Percentiles rank a stretch among this genome's conserved stretches.
Evolutionary conservation across 2,888 invertebrate genomes (phyloP).

Genomic region (Amphipyra tragopoginis): DNA sequence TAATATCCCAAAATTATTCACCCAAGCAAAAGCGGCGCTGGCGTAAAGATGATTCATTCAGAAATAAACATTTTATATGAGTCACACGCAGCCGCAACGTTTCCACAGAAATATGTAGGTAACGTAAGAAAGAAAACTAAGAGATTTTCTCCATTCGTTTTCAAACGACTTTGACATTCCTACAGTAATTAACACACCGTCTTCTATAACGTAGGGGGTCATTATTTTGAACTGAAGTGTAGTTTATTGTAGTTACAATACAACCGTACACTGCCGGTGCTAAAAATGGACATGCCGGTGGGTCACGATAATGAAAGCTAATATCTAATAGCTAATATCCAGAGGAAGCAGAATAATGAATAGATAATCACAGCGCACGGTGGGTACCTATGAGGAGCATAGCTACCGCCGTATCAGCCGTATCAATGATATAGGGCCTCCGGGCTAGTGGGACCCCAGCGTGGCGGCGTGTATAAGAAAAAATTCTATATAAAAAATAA

Average conservation of each 20-base stretch:
- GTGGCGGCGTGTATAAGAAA: no score
- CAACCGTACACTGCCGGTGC: not conserved
- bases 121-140: conserved; percentile 35
- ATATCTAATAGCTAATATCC: no score
- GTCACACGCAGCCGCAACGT: conserved; percentile 54
- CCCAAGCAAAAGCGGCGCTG: conserved; percentile 52
- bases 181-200: conserved; percentile 14
- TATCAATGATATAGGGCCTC: no score
- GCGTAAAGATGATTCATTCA: conserved; percentile 67
- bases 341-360: no score
- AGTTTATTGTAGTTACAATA: not conserved
- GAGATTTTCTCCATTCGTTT: conserved; percentile 26
- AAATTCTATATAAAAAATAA: no score
- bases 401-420: no score
- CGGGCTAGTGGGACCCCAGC: no score
- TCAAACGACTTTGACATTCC: conserved; percentile 44
- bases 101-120: conserved; percentile 53
- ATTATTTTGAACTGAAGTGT: conserved; percentile 10
- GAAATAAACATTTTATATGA: conserved; percentile 68
- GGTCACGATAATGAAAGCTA: no score
- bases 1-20: conserved; percentile 63
- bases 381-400: no score
- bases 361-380: no score
- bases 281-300: not conserved
- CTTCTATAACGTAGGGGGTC: conserved; percentile 15